Evolutionary conservation across 2,888 invertebrate genomes (phyloP).

Genomic region (Yponomeuta evonymella): DNA sequence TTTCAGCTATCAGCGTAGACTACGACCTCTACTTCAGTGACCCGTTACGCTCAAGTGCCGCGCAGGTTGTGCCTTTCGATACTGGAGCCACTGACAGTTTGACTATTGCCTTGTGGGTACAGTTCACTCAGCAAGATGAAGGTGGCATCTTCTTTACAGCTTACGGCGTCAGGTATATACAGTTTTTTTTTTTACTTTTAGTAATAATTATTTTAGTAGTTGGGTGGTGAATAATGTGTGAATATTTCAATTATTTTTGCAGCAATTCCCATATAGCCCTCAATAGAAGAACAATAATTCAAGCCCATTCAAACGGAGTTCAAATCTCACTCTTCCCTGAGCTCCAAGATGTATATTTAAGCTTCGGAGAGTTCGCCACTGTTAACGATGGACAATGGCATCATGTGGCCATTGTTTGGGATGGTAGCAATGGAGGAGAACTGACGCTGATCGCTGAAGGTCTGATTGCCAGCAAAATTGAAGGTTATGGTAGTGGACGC

Average conservation of each 20-base stretch:
- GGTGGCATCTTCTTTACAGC: constrained; percentile 95
- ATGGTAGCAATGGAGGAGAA: constrained; percentile 89
- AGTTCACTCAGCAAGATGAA: constrained; percentile 93
- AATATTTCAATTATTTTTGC: constrained; percentile 31
- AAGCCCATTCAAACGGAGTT: constrained; percentile 95
- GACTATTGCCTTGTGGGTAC: constrained; percentile 97
- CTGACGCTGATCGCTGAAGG: constrained; percentile 96
- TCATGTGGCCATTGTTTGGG: constrained; percentile 96
- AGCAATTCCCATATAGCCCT: constrained; percentile 87
- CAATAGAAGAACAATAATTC: constrained; percentile 87
- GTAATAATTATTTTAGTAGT: not conserved
- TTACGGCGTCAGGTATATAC: constrained; percentile 86
- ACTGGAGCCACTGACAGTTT: constrained; percentile 85
- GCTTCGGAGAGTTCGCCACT: constrained; percentile 93
- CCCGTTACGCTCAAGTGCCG: constrained; percentile 91
- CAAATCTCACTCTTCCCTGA: constrained; percentile 93
- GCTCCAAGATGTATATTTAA: constrained; percentile 90
- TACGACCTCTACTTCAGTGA: constrained; percentile 98
- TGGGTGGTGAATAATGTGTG: not conserved
- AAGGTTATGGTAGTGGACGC: constrained; percentile 90
- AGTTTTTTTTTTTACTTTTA: not conserved
- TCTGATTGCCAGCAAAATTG: constrained; percentile 93
- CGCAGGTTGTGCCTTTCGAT: constrained; percentile 94
- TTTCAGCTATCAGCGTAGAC: constrained; percentile 96
- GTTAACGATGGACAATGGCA: constrained; percentile 98